These are phyloP conservation scores for Psix sp. DNA, from an alignment of 1,140 invertebrate genomes.

Conservation along the genomic window DNA sequence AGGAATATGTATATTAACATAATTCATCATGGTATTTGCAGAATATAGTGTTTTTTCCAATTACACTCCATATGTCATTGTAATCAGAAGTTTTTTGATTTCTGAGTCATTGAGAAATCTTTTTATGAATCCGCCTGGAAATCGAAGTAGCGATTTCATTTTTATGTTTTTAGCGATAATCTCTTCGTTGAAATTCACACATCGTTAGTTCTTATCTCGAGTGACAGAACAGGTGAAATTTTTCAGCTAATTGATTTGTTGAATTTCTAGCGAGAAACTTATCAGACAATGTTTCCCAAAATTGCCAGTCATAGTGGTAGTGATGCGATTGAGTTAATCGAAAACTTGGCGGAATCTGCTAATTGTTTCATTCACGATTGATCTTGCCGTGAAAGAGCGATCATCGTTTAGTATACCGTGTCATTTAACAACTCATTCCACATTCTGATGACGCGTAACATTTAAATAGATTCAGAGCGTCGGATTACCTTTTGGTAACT, in stretches of 20 bases:
- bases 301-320: no score
- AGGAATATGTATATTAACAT: no score
- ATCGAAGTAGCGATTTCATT: constrained; percentile 26
- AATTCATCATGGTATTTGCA: no score
- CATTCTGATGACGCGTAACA: constrained; percentile 44
- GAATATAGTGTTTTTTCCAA: no score
- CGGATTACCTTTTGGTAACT: constrained; percentile 52
- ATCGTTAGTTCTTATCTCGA: constrained; percentile 26
- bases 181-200: constrained; percentile 14
- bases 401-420: constrained; percentile 23
- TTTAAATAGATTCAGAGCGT: constrained; percentile 43
- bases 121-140: neutral
- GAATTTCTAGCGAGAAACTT: constrained; percentile 2
- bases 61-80: no score
- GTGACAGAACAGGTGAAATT: constrained; percentile 14
- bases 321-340: no score
- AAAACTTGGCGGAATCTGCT: constrained; percentile 16
- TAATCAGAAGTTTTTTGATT: no score
- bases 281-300: constrained; percentile 7
- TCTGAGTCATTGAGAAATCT: no score
- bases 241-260: constrained; percentile 42
- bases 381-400: constrained; percentile 39
- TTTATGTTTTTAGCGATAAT: constrained; percentile 14
- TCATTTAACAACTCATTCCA: constrained; percentile 50
- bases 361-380: constrained; percentile 35